phyloP scores from a whole-genome alignment of 1,140 invertebrate genomes.

The Cheumatopsyche charites region DNA sequence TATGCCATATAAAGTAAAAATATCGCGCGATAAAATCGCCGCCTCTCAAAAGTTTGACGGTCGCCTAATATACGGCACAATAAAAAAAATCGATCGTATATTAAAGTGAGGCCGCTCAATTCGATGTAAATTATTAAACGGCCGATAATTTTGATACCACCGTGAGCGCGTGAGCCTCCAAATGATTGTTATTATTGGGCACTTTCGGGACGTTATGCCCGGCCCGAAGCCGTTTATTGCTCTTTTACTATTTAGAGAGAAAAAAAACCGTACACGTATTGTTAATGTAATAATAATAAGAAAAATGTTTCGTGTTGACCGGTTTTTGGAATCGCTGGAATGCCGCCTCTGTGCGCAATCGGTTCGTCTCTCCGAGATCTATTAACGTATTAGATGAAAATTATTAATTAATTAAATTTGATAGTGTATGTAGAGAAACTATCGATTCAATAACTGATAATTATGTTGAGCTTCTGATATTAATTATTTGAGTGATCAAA shows the following conservation, averaged over 20 bases:
- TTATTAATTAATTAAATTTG: too few species aligned
- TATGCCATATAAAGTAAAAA: conserved; percentile 24
- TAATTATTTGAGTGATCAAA: too few species aligned
- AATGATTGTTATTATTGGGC: conserved; percentile 43
- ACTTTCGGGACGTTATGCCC: conserved; percentile 32
- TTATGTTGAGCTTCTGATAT: too few species aligned
- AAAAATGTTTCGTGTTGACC: conserved; percentile 16
- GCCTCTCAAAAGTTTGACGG: not conserved
- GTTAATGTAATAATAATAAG: conserved; percentile 15
- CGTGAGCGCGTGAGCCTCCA: conserved; percentile 3
- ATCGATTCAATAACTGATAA: not conserved
- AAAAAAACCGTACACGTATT: too few species aligned
- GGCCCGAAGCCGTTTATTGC: too few species aligned
- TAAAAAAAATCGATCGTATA: conserved; percentile 12
- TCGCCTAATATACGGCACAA: conserved; percentile 33
- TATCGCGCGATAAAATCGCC: not conserved
- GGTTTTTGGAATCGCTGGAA: conserved; percentile 34
- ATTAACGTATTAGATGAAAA: too few species aligned
- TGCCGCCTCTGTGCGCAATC: conserved; percentile 26
- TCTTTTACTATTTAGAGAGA: conserved; percentile 11
- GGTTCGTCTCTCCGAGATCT: not conserved
- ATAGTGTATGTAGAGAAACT: not conserved
- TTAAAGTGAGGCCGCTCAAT: conserved; percentile 12
- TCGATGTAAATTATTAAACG: conserved; percentile 33
- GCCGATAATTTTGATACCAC: conserved; percentile 41